Evolutionary conservation across 2,888 invertebrate species (phyloP), one percentile per base, ranked within the genome.

Genomic region (Idaea straminata): DNA sequence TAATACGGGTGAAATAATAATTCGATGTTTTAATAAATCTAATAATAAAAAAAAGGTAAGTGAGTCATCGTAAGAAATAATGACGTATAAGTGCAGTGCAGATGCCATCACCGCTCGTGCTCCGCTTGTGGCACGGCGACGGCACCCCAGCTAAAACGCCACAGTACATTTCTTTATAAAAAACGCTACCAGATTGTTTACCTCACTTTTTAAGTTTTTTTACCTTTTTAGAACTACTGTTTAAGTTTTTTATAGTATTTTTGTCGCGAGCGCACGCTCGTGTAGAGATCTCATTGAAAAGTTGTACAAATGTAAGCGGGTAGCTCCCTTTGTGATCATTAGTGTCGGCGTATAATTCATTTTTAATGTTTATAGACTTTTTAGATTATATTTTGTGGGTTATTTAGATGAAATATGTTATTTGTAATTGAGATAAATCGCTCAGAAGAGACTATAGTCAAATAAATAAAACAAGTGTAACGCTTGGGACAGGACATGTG

Each of bases 201-300:
- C 91, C 88, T 88, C 91, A 89, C 87, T 89, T 92, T 92, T 91
- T 91, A 90, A 84, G 83, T 91, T 92, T 91, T 89, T 79, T 47
- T 47, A 47, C 47, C 47, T 47, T 47, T 47, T 47, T 47, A 47
- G 83, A 88, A 87, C 85, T 87, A 82, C 85, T 86, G 85, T 88
- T 87, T 81, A 79, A 78, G 79, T 87, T 90, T 91, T 89, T 90
- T 81, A 83, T 79, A 74, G 82, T 87, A 88, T 89, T 89, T 90
- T 85, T 82, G 88, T 87, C 86, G 85, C 75, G 75, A 47, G 85
- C 87, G 86, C 89, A 86, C 89, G 89, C 76, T 80, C 77, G 81
- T 89, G 84, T 83, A 84, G 76, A 79, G 76, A 77, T 79, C 81
- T 85, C 89, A 86, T 82, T 91, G 84, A 86, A 85, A 86, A 90